A percentile compares a stretch with the other conserved stretches of the same genome.
These are phyloP conservation scores for Eriosoma lanigerum DNA, from an alignment of 1,140 invertebrate genomes.

Conservation along the genomic window DNA sequence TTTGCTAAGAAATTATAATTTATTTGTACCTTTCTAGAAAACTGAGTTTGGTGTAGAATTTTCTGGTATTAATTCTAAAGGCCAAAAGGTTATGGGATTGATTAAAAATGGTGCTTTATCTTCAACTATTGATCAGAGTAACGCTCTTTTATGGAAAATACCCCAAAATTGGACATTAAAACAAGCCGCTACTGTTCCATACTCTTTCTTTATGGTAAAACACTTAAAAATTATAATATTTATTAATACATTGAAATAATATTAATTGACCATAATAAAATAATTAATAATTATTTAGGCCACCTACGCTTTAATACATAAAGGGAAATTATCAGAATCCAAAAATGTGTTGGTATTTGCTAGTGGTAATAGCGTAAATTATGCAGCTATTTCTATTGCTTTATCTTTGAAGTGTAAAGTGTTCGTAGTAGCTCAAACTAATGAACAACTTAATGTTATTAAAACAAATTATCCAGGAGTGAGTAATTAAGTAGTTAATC, in stretches of 20 bases:
- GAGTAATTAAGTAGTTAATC: not conserved
- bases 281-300: not conserved
- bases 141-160: slow-evolving; percentile 60
- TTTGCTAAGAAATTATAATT: not conserved
- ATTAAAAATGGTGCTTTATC: slow-evolving; percentile 20
- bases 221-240: too few relatives aligned
- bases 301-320: slow-evolving; percentile 22
- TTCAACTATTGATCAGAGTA: not conserved
- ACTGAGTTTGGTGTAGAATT: slow-evolving; percentile 49
- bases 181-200: slow-evolving; percentile 68
- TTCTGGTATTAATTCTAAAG: slow-evolving; percentile 39
- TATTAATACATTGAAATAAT: not conserved
- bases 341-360: slow-evolving; percentile 27
- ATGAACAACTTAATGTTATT: not conserved
- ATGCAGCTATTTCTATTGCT: slow-evolving; percentile 8
- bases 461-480: slow-evolving; percentile 6
- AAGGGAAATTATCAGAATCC: slow-evolving; percentile 25
- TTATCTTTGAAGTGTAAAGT: slow-evolving; percentile 16
- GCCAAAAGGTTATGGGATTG: slow-evolving; percentile 48
- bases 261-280: not conserved
- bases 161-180: slow-evolving; percentile 64
- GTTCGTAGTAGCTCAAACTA: slow-evolving; percentile 16
- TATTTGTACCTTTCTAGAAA: not conserved
- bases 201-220: slow-evolving; percentile 62
- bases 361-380: not conserved